phyloP scores from a whole-genome alignment of 1,140 invertebrate genomes.

The Grapholita molesta region DNA sequence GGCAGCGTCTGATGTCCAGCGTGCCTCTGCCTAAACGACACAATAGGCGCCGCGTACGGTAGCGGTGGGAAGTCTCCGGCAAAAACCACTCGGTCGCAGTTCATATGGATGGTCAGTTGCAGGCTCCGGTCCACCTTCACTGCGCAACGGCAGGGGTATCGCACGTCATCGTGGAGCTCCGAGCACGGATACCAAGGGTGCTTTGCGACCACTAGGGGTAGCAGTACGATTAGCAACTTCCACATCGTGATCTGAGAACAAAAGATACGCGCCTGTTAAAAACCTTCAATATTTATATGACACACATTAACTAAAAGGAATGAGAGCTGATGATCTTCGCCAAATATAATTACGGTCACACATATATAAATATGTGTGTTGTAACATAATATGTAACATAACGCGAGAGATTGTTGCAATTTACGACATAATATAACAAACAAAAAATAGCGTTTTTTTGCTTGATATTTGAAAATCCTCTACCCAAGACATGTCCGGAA shows the following conservation, averaged over 20 bases:
- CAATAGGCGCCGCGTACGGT: slow-evolving; percentile 86
- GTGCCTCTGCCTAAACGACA: slow-evolving; percentile 86
- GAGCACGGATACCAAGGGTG: slow-evolving; percentile 80
- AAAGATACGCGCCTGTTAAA: neutral
- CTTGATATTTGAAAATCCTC: neutral
- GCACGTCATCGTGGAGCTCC: slow-evolving; percentile 81
- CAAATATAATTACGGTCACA: too few species aligned
- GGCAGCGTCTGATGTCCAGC: slow-evolving; percentile 89
- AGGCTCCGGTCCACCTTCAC: slow-evolving; percentile 68
- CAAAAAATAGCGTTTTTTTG: too few species aligned
- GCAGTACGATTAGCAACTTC: slow-evolving; percentile 45
- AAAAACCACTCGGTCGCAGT: slow-evolving; percentile 92
- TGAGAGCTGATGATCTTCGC: too few species aligned
- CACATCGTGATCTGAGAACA: slow-evolving; percentile 54
- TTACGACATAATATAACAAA: too few species aligned
- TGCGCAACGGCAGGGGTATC: slow-evolving; percentile 81
- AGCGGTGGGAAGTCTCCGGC: slow-evolving; percentile 85
- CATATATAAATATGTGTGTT: too few species aligned
- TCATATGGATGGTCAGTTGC: slow-evolving; percentile 80
- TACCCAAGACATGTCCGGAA: neutral
- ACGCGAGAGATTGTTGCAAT: too few species aligned
- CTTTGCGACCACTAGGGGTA: slow-evolving; percentile 36
- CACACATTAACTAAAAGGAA: too few species aligned
- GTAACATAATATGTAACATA: too few species aligned
- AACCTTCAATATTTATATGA: too few species aligned